A percentile compares a stretch with the other conserved stretches of the same genome.
Conservation (phyloP, 2,797 vertebrate genomes). For the Pithecia hirsuta region DNA sequence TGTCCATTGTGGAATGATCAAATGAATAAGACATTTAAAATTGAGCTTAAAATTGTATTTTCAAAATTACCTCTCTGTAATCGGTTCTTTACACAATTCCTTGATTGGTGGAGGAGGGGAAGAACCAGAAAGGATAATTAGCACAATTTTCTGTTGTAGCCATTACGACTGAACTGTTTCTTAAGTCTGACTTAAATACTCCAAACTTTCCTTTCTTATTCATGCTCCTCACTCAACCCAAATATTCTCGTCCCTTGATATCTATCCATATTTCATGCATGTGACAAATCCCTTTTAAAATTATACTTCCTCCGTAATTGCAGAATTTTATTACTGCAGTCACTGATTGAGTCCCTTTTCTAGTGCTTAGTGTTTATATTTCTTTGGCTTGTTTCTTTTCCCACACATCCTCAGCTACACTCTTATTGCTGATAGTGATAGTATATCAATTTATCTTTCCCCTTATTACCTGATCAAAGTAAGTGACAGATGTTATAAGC, state of each 20-base stretch:
- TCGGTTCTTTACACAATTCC: not conserved
- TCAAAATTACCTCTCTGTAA: not conserved
- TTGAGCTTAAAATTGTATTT: not conserved
- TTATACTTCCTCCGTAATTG: not conserved
- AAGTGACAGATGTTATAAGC: not conserved
- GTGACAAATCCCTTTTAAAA: not conserved
- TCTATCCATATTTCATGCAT: not conserved
- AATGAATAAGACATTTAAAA: not conserved
- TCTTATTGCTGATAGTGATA: not conserved
- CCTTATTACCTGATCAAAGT: not conserved
- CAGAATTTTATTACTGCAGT: not conserved
- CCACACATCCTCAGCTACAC: not conserved
- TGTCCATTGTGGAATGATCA: not conserved
- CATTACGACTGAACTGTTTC: not conserved
- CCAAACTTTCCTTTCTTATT: not conserved
- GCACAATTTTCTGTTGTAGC: not conserved
- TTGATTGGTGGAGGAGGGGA: not conserved
- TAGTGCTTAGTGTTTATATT: not conserved
- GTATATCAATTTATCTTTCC: not conserved
- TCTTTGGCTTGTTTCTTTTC: not conserved
- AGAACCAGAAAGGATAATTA: not conserved
- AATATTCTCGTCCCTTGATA: not conserved
- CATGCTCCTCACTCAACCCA: not conserved
- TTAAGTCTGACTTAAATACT: not conserved
- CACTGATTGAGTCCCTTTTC: not conserved